phyloP scores from a whole-genome alignment of 2,888 invertebrate species.

The Didymodactylos carnosus region DNA sequence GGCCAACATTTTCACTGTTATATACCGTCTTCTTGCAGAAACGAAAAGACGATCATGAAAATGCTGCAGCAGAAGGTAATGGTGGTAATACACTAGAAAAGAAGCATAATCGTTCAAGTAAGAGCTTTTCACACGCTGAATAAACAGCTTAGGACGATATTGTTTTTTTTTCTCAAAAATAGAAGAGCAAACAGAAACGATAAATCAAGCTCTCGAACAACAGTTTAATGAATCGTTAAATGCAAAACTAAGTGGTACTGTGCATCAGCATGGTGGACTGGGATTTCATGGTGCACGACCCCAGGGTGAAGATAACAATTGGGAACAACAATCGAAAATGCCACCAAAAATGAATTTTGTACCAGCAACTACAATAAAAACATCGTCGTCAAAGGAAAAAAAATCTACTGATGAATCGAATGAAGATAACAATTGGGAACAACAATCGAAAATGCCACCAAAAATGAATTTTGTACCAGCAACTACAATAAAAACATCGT shows the following conservation, averaged over 20 bases:
- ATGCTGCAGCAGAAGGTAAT: neutral
- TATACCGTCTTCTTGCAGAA: neutral
- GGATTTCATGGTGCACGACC: constrained; percentile 20
- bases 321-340: neutral
- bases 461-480: neutral
- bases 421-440: neutral
- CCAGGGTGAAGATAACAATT: neutral
- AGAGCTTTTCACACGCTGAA: constrained; percentile 10
- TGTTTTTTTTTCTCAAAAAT: neutral
- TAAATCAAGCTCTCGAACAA: constrained; percentile 21
- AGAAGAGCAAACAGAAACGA: constrained; percentile 16
- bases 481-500: no score
- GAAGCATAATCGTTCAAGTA: constrained; percentile 25
- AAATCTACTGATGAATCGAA: no score
- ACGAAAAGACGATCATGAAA: neutral
- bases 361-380: neutral
- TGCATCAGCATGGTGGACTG: constrained; percentile 26
- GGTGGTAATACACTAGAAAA: constrained; percentile 17
- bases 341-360: neutral
- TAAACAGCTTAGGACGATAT: neutral
- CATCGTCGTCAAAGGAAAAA: no score
- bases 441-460: no score
- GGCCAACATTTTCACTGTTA: neutral
- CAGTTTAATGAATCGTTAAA: constrained; percentile 26
- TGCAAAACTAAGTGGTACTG: constrained; percentile 21